Evolutionary conservation across 2,113 vertebrate genomes (phyloP).

Genomic region (Cololabis saira): DNA sequence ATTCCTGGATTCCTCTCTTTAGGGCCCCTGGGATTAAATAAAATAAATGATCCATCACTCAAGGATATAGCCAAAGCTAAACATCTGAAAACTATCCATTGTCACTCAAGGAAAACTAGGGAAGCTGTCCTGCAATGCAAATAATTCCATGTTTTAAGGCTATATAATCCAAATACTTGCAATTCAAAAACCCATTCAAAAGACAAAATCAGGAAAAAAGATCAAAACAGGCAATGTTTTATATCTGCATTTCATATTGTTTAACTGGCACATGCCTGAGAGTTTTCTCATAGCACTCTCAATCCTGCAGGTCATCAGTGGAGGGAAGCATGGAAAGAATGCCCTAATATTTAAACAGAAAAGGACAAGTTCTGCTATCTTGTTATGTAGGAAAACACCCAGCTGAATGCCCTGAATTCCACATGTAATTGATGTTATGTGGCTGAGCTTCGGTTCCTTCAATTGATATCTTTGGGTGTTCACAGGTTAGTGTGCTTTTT

Average conservation of each 20-base stretch:
- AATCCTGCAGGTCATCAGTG: constrained; percentile 69
- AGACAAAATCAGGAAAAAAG: constrained; percentile 33
- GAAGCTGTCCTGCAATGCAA: constrained; percentile 2
- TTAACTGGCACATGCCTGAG: constrained; percentile 59
- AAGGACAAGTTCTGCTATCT: constrained; percentile 79
- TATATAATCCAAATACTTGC: constrained; percentile 10
- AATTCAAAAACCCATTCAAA: constrained; percentile 27
- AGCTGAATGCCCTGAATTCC: constrained; percentile 86
- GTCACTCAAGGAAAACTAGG: background rate
- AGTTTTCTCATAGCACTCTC: constrained; percentile 76
- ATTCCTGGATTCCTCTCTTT: constrained; percentile 59
- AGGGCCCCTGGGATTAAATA: constrained; percentile 52
- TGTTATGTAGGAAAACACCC: constrained; percentile 80
- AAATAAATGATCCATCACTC: constrained; percentile 16
- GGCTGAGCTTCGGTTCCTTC: constrained; percentile 73
- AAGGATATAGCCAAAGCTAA: constrained; percentile 11
- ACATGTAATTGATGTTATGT: constrained; percentile 83
- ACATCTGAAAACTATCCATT: constrained; percentile 11
- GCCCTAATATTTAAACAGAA: constrained; percentile 82
- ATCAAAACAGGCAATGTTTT: constrained; percentile 28
- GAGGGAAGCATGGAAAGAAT: constrained; percentile 78
- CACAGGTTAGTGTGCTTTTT: constrained; percentile 38
- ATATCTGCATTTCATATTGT: constrained; percentile 52
- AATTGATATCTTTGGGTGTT: constrained; percentile 42
- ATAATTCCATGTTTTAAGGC: background rate